These are phyloP conservation scores for Oscheius sp. DNA, from an alignment of 2,888 invertebrate genomes.

Conservation along the genomic window DNA sequence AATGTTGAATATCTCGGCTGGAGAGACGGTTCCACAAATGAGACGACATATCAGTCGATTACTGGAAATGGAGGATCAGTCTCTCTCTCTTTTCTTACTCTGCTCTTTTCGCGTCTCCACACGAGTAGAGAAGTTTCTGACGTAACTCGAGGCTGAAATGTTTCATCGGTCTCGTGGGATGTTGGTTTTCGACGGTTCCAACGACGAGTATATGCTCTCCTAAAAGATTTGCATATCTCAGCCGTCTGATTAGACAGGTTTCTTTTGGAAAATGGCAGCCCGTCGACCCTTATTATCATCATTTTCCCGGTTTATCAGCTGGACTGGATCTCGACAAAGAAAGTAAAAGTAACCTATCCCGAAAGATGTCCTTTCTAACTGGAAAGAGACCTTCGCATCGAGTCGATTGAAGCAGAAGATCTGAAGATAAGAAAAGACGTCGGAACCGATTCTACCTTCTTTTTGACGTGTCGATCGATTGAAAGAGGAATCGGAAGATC, in stretches of 20 bases:
- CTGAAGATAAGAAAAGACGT: slow-evolving; percentile 28
- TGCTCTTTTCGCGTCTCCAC: slow-evolving; percentile 41
- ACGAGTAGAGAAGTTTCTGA: slow-evolving; percentile 41
- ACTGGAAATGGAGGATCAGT: background rate
- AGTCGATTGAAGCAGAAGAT: slow-evolving; percentile 41
- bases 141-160: slow-evolving; percentile 43
- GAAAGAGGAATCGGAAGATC: slow-evolving; percentile 34
- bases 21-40: slow-evolving; percentile 20
- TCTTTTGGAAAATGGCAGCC: background rate
- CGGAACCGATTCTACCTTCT: slow-evolving; percentile 32
- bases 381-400: slow-evolving; percentile 43
- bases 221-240: slow-evolving; percentile 27
- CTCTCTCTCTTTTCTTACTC: slow-evolving; percentile 35
- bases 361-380: slow-evolving; percentile 45
- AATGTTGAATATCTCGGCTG: slow-evolving; percentile 32
- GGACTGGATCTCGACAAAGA: background rate
- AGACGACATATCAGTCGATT: slow-evolving; percentile 18
- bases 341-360: slow-evolving; percentile 32
- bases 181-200: slow-evolving; percentile 44
- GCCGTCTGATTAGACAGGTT: no score
- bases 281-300: slow-evolving; percentile 27
- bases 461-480: slow-evolving; percentile 45
- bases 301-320: slow-evolving; percentile 21
- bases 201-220: slow-evolving; percentile 48
- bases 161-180: slow-evolving; percentile 34